phyloP scores from a whole-genome alignment of 2,113 vertebrate genomes.

The Protobothrops mucrosquamatus region DNA sequence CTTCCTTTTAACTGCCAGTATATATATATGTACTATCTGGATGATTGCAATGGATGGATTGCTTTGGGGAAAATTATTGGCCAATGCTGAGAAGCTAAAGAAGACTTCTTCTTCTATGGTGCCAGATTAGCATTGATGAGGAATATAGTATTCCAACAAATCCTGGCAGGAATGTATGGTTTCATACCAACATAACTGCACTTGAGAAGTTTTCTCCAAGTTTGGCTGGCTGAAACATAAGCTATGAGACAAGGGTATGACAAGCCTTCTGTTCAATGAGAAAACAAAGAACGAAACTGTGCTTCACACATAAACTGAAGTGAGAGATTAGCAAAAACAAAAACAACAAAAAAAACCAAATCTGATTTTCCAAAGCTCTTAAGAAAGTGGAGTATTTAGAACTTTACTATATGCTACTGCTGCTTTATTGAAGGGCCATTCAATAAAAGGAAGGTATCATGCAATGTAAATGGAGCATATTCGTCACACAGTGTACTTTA shows the following conservation, averaged over 20 bases:
- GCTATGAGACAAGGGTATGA: neutral
- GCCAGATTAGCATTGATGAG: neutral
- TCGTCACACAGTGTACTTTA: neutral
- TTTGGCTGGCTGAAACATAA: neutral
- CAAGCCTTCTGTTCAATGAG: neutral
- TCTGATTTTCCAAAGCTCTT: neutral
- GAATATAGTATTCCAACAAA: neutral
- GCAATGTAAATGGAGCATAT: neutral
- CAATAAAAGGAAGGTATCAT: neutral
- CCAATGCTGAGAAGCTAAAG: neutral
- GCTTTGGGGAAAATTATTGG: neutral
- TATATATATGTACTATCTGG: neutral
- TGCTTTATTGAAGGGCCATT: neutral
- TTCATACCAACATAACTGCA: neutral
- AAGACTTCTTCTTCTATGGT: neutral
- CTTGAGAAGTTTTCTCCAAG: neutral
- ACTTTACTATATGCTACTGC: neutral
- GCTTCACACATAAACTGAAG: neutral
- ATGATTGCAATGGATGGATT: neutral
- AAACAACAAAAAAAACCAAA: neutral
- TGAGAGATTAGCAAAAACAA: neutral
- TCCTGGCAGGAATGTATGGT: neutral
- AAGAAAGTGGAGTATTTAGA: neutral
- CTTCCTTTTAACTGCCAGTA: too few species aligned
- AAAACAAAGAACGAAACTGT: neutral